phyloP scores from a whole-genome alignment of 2,888 invertebrate genomes.

The Iphiclides podalirius region DNA sequence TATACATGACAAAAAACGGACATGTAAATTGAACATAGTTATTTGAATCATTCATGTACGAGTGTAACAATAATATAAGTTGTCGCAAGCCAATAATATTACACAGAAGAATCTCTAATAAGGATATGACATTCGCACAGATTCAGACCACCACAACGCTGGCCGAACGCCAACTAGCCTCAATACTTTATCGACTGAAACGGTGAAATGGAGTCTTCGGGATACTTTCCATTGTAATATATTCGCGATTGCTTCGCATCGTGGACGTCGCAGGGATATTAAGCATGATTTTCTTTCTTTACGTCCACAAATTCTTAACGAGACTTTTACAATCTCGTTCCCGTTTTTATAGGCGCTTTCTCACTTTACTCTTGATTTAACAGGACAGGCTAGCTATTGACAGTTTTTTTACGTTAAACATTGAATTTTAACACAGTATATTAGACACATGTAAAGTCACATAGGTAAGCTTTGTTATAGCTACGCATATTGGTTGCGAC shows the following conservation, averaged over 20 bases:
- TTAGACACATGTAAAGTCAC: no score
- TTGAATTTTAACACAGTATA: no score
- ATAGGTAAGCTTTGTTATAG: no score
- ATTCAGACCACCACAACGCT: constrained; percentile 21
- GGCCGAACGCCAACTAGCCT: constrained; percentile 15
- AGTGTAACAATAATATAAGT: neutral
- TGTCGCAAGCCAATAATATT: neutral
- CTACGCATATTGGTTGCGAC: no score
- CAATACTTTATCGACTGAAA: constrained; percentile 23
- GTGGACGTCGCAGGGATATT: neutral
- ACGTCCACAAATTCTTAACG: neutral
- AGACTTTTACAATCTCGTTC: no score
- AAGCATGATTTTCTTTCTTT: neutral
- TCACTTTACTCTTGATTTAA: no score
- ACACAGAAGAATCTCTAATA: constrained; percentile 20
- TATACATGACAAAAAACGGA: no score
- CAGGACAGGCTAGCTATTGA: no score
- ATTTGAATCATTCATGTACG: neutral
- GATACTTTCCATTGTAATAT: constrained; percentile 19
- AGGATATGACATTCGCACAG: constrained; percentile 21
- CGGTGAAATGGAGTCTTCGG: constrained; percentile 16
- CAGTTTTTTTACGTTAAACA: no score
- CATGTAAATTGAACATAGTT: no score
- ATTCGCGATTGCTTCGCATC: constrained; percentile 13
- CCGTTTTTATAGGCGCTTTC: no score